phyloP scores from a whole-genome alignment of 2,797 vertebrate species.

The Crocidura indochinensis region DNA sequence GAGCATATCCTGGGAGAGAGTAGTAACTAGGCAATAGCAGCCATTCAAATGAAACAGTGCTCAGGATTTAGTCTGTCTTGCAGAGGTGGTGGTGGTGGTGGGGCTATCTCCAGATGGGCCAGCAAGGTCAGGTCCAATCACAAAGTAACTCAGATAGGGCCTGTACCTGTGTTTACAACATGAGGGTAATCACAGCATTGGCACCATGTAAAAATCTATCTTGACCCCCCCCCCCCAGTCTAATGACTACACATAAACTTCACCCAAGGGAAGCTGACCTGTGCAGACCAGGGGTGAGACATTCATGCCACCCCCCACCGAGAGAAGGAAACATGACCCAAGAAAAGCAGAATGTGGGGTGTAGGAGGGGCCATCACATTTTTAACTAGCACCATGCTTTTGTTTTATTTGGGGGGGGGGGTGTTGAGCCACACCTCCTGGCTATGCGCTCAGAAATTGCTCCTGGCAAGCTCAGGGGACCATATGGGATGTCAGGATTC shows the following conservation, averaged over 20 bases:
- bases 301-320: too few species aligned
- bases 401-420: not conserved
- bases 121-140: too few species aligned
- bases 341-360: too few species aligned
- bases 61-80: not conserved
- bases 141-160: too few species aligned
- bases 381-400: not conserved
- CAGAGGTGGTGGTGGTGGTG: not conserved
- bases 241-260: not conserved
- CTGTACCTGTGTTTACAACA: not conserved
- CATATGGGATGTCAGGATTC: too few species aligned
- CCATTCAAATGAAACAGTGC: not conserved
- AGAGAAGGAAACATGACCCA: too few species aligned
- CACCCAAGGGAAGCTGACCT: not conserved
- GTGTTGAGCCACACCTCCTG: too few species aligned
- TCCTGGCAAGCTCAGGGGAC: too few species aligned
- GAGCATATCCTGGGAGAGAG: not conserved
- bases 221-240: not conserved
- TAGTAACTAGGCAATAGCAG: not conserved
- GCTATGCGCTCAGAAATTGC: too few species aligned
- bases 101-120: too few species aligned
- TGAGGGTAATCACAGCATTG: not conserved
- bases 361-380: not conserved
- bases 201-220: not conserved
- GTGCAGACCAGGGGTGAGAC: not conserved